A percentile compares a stretch with the other conserved stretches of the same genome.
phyloP scores from a whole-genome alignment of 2,888 invertebrate species.

The Pyralis farinalis region DNA sequence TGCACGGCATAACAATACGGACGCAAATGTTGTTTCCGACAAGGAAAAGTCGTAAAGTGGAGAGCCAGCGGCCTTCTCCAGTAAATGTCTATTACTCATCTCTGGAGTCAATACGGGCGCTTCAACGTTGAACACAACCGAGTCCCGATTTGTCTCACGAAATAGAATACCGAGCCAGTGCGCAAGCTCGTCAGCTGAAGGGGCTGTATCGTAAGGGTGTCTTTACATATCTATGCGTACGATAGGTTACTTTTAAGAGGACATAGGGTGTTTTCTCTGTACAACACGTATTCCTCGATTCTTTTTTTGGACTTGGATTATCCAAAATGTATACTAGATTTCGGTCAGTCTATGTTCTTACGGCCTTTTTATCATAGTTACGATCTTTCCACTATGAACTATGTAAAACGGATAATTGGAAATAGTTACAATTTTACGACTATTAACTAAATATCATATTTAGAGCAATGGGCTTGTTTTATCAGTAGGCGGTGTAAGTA shows the following conservation, averaged over 20 bases:
- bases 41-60: slow-evolving; percentile 29
- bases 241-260: slow-evolving; percentile 23
- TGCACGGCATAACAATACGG: slow-evolving; percentile 21
- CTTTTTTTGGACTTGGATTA: no score
- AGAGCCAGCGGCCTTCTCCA: slow-evolving; percentile 27
- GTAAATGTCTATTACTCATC: slow-evolving; percentile 35
- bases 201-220: slow-evolving; percentile 31
- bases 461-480: no score
- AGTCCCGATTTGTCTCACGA: slow-evolving; percentile 39
- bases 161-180: slow-evolving; percentile 34
- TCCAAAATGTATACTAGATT: no score
- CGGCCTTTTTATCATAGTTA: no score
- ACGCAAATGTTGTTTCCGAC: slow-evolving; percentile 19
- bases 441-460: no score
- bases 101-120: slow-evolving; percentile 30
- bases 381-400: no score
- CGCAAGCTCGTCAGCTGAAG: slow-evolving; percentile 46
- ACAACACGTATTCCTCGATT: no score
- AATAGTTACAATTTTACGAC: no score
- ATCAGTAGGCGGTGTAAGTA: no score
- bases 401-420: no score
- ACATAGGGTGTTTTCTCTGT: no score
- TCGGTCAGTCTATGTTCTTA: no score
- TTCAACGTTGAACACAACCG: slow-evolving; percentile 24
- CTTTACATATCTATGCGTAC: slow-evolving; percentile 31